These are phyloP conservation scores for Smithornis capensis DNA, from an alignment of 2,113 vertebrate genomes.

Conservation along the genomic window DNA sequence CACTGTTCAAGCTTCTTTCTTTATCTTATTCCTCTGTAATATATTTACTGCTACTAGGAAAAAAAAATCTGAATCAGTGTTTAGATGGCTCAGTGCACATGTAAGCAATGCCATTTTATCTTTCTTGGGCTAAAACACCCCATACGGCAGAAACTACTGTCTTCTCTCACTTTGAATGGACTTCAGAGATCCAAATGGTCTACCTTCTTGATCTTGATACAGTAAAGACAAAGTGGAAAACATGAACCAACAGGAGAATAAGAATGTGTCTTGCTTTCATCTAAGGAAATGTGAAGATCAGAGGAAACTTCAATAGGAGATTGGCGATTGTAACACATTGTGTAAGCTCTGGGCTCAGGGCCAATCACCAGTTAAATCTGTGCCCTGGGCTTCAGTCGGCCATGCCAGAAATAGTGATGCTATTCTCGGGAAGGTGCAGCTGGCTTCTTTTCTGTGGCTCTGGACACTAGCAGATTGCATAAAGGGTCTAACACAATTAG, in stretches of 20 bases:
- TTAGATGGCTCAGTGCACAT: not conserved
- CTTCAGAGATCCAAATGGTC: not conserved
- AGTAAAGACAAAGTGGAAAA: not conserved
- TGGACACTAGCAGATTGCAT: not conserved
- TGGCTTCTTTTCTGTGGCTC: not conserved
- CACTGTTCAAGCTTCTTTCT: not conserved
- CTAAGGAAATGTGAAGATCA: not conserved
- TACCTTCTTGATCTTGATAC: not conserved
- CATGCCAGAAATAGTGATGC: slow-evolving; percentile 19
- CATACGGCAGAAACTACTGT: not conserved
- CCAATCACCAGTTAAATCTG: slow-evolving; percentile 2
- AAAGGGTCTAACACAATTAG: not conserved
- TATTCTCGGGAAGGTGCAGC: slow-evolving; percentile 37
- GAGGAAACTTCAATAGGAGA: not conserved
- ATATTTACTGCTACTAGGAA: not conserved
- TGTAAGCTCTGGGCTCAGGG: not conserved
- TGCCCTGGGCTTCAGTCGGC: not conserved
- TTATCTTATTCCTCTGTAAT: not conserved
- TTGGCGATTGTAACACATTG: not conserved
- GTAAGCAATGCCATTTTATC: not conserved
- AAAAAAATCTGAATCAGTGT: not conserved
- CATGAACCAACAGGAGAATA: not conserved
- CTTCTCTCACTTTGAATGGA: not conserved
- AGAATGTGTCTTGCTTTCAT: not conserved
- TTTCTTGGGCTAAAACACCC: not conserved